Conservation (phyloP, 2,888 invertebrate genomes). For the Campoletis raptor region DNA sequence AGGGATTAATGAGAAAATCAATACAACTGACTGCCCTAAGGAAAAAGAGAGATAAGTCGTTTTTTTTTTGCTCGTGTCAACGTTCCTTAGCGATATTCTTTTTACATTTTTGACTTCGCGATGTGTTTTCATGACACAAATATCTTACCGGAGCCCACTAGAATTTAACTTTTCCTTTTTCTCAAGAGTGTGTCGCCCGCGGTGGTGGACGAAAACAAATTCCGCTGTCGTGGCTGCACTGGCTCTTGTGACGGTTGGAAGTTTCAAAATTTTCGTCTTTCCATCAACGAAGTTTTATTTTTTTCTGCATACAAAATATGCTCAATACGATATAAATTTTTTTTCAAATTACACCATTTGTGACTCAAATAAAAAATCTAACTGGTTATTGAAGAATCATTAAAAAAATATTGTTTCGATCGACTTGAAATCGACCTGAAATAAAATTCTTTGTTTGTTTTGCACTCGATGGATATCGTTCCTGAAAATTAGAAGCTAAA, state of each 20-base stretch:
- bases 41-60: background rate
- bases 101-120: conserved; percentile 71
- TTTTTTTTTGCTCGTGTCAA: background rate
- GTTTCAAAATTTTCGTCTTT: conserved; percentile 2
- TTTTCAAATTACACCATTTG: background rate
- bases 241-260: conserved; percentile 37
- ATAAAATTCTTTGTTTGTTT: background rate
- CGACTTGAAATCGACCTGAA: background rate
- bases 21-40: background rate
- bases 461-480: background rate
- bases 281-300: background rate
- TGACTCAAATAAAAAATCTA: background rate
- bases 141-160: conserved; percentile 77
- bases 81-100: conserved; percentile 65
- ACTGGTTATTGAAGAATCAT: background rate
- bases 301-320: background rate
- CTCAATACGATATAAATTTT: background rate
- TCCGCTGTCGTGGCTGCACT: conserved; percentile 31
- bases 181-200: conserved; percentile 52
- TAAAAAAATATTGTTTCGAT: background rate
- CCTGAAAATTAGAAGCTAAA: background rate
- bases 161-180: conserved; percentile 80
- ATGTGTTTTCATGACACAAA: conserved; percentile 80
- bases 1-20: background rate
- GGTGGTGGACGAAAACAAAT: conserved; percentile 43